A percentile compares a stretch with the other conserved stretches of the same genome.
Conservation (phyloP, 2,113 vertebrate genomes). For the Hoplias malabaricus region DNA sequence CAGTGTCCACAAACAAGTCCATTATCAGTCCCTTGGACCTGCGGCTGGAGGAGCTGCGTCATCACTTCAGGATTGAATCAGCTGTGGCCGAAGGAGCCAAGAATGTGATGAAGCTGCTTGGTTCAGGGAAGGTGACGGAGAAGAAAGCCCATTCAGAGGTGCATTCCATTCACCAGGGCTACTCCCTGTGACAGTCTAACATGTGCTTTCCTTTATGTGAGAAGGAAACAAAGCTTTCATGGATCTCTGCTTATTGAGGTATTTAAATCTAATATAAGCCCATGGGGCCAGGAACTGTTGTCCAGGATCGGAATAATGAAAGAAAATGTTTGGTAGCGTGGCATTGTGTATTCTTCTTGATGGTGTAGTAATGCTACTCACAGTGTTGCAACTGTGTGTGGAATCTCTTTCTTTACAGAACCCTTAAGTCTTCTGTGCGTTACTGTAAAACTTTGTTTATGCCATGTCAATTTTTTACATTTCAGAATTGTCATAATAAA, state of each 20-base stretch:
- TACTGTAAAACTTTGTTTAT: background rate
- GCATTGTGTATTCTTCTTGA: background rate
- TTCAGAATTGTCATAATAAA: no score
- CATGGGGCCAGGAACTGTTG: background rate
- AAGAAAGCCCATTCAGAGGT: conserved; percentile 97
- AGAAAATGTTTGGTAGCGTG: background rate
- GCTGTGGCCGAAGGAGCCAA: conserved; percentile 98
- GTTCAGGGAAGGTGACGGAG: conserved; percentile 94
- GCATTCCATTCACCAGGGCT: background rate
- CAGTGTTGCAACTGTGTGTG: background rate
- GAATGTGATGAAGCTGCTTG: conserved; percentile 98
- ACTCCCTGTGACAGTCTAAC: background rate
- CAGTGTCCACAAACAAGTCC: conserved; percentile 82
- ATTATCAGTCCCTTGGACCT: conserved; percentile 97
- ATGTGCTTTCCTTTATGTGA: background rate
- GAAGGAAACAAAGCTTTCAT: background rate
- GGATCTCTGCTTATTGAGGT: background rate
- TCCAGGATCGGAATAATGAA: background rate
- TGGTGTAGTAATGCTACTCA: background rate
- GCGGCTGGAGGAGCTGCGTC: conserved; percentile 94
- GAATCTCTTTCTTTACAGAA: conserved; percentile 15
- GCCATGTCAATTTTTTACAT: no score
- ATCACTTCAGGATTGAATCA: conserved; percentile 97
- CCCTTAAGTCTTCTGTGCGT: background rate
- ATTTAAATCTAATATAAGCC: background rate